Conservation (phyloP, 2,797 vertebrate species). For the Cryptoprocta ferox region DNA sequence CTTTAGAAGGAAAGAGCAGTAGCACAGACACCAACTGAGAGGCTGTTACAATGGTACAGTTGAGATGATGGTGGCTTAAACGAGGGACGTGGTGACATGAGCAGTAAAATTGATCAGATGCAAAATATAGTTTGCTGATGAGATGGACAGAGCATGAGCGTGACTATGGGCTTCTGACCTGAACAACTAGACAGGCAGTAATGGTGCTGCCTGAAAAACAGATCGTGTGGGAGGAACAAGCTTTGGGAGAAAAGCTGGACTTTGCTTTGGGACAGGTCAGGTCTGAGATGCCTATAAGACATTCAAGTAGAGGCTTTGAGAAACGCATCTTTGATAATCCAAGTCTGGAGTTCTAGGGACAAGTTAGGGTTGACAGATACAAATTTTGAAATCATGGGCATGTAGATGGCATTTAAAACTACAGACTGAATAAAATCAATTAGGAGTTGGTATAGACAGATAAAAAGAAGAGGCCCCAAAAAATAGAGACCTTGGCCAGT, state of each 20-base stretch:
- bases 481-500: neutral
- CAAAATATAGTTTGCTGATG: neutral
- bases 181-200: neutral
- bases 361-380: neutral
- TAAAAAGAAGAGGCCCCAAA: neutral
- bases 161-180: neutral
- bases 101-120: neutral
- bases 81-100: too few species aligned
- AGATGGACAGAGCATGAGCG: neutral
- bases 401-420: neutral
- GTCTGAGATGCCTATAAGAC: neutral
- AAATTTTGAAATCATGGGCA: neutral
- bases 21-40: neutral
- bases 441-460: neutral
- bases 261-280: neutral
- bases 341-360: neutral
- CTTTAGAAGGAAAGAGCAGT: neutral
- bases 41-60: neutral
- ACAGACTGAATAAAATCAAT: neutral
- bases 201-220: neutral
- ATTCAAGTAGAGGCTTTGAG: neutral
- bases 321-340: neutral
- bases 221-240: neutral
- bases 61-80: neutral
- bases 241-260: neutral